Base-by-base conservation (phyloP, 2,797 vertebrate species). In the Tapirus indicus region DNA sequence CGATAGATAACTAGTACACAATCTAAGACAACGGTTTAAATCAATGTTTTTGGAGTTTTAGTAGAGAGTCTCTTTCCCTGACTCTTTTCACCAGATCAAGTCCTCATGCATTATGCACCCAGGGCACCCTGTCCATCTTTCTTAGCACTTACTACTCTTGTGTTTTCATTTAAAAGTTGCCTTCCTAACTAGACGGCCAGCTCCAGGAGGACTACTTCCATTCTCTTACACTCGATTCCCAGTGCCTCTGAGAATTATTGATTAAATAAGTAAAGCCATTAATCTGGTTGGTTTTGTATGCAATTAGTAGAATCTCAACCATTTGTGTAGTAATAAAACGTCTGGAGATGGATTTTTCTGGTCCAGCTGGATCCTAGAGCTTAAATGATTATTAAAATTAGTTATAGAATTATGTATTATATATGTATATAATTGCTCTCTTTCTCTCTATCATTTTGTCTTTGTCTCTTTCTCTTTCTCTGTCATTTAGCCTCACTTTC, bases 181-280 rank as follows among this genome's bases (percentile, higher is more conserved):
- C 54, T 91, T 79, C 14, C 29, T 75, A 71, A 88, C 47, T 35
- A 47, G n/a, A 41, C 72, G 84, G 12, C 38, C 27, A 92, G 60
- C 38, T 86, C 32, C 25, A 17, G 60, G 38, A 93, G 0, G 10
- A 62, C 23, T 16, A 23, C 29, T 79, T 80, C 29, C 17, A 62
- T 79, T 13, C 32, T 68, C 75, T 54, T 9, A 44, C 7, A n/a
- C 18, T 96, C 27, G 66, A 66, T 80, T 80, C 13, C 12, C 49
- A 91, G 56, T 35, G 35, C 11, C 8, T 75, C n/a, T 88, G 82
- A 80, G n/a, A 91, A 64, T 84, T 93, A 90, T 71, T 66, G 68
- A 77, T 66, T 71, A 69, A 88, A 75, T 66, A 94, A 71, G 20
- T 87, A 72, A 92, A 89, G 54, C 13, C 14, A 25, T 88, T 58